Percentiles rank a stretch among this genome's conserved stretches.
These are phyloP conservation scores for Dromas ardeola DNA, from an alignment of 2,113 vertebrate genomes.

Conservation along the genomic window DNA sequence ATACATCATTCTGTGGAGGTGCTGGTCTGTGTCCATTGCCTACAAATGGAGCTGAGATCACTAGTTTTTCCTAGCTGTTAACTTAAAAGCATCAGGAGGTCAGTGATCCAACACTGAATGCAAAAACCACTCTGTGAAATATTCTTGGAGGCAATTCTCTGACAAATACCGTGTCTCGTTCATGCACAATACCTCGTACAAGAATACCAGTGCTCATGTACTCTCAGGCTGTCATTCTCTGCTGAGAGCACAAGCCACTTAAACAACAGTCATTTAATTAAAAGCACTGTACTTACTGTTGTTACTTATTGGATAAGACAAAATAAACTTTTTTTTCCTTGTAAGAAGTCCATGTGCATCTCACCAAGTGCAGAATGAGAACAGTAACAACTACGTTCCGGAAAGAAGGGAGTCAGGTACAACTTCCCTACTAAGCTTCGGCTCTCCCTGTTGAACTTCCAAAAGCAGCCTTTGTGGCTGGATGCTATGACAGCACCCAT, in stretches of 20 bases:
- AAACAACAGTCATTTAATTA: background rate
- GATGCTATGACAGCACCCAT: rapidly evolving
- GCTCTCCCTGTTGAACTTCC: background rate
- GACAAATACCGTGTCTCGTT: background rate
- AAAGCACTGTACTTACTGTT: background rate
- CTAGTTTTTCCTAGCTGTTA: background rate
- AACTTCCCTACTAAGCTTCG: background rate
- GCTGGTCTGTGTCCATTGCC: background rate
- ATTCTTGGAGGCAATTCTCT: background rate
- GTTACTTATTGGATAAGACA: background rate
- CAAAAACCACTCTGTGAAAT: background rate
- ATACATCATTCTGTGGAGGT: background rate
- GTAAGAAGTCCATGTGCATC: background rate
- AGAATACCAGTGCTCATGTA: background rate
- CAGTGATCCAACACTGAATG: background rate
- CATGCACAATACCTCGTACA: background rate
- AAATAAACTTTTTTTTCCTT: background rate
- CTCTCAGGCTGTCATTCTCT: background rate
- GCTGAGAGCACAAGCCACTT: background rate
- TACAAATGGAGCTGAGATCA: background rate
- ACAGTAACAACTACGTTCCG: background rate
- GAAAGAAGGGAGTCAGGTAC: background rate
- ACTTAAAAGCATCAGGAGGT: background rate
- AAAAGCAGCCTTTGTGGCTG: background rate
- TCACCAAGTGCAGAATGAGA: background rate